Evolutionary conservation across 2,888 invertebrate species (phyloP).

Genomic region (Tenthredo distinguenda): DNA sequence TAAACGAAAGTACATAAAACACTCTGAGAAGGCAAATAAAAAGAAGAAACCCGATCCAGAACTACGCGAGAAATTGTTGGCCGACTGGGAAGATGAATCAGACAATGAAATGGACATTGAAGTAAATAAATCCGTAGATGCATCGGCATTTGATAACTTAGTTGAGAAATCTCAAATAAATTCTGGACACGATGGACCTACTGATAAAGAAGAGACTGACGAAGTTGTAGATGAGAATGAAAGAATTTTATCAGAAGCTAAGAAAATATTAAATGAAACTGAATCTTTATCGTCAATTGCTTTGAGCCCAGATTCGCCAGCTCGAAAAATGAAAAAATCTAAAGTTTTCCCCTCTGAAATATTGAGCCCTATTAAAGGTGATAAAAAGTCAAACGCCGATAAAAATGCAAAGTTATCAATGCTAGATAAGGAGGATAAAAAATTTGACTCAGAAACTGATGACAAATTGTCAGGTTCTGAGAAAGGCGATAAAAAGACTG

Average conservation of each 20-base stretch:
- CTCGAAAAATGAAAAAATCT: slow-evolving; percentile 23
- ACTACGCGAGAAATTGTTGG: slow-evolving; percentile 85
- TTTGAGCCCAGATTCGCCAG: slow-evolving; percentile 57
- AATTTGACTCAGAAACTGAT: slow-evolving; percentile 75
- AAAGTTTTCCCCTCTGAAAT: slow-evolving; percentile 50
- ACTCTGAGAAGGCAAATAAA: slow-evolving; percentile 70
- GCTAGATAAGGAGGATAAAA: slow-evolving; percentile 56
- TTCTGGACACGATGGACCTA: slow-evolving; percentile 51
- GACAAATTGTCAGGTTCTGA: slow-evolving; percentile 63
- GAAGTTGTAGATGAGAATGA: slow-evolving; percentile 66
- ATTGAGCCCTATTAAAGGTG: slow-evolving; percentile 54
- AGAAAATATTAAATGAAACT: slow-evolving; percentile 72
- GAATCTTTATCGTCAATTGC: slow-evolving; percentile 66
- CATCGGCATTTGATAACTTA: slow-evolving; percentile 54
- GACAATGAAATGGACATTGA: slow-evolving; percentile 76
- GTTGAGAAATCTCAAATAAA: slow-evolving; percentile 52
- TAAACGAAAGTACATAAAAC: slow-evolving; percentile 72
- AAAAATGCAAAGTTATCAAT: slow-evolving; percentile 52
- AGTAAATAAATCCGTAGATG: slow-evolving; percentile 63
- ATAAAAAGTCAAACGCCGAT: slow-evolving; percentile 28
- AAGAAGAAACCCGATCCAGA: slow-evolving; percentile 82
- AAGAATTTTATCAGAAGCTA: slow-evolving; percentile 67
- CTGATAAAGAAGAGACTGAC: slow-evolving; percentile 54
- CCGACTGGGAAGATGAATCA: slow-evolving; percentile 88
- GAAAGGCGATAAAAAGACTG: slow-evolving; percentile 73